These are phyloP conservation scores for Nephrotoma flavescens DNA, from an alignment of 2,888 invertebrate genomes.

Conservation along the genomic window DNA sequence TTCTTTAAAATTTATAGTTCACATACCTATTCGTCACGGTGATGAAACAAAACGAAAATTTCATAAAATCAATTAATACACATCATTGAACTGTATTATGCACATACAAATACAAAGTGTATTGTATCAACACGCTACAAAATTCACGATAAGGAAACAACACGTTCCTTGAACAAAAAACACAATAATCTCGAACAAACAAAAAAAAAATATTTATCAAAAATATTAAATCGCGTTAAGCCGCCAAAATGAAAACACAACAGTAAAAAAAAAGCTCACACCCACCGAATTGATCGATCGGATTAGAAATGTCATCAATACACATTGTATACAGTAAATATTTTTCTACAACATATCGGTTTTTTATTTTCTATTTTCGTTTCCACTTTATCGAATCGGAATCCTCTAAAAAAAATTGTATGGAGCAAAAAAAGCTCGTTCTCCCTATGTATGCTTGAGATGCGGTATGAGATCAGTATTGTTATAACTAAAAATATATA, in stretches of 20 bases:
- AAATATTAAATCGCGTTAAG: not conserved
- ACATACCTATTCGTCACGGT: not conserved
- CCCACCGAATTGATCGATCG: not conserved
- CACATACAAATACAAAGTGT: not conserved
- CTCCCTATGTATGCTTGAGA: not conserved
- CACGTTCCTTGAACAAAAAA: not conserved
- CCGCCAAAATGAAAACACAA: not conserved
- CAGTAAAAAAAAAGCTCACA: not conserved
- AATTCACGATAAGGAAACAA: not conserved
- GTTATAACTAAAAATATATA: not conserved
- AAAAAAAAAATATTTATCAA: not conserved
- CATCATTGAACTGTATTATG: not conserved
- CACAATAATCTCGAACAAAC: not conserved
- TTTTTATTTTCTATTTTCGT: not conserved
- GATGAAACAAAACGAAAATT: not conserved
- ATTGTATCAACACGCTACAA: not conserved
- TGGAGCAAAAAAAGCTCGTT: not conserved
- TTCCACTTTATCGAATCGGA: not conserved
- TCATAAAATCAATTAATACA: not conserved
- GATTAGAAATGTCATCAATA: not conserved
- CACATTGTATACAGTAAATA: not conserved
- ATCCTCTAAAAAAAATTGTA: not conserved
- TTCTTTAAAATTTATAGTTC: too few species aligned
- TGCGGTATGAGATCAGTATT: not conserved
- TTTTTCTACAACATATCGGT: not conserved